Evolutionary conservation across 2,113 vertebrate genomes (phyloP).

Genomic region (Labrus mixtus): DNA sequence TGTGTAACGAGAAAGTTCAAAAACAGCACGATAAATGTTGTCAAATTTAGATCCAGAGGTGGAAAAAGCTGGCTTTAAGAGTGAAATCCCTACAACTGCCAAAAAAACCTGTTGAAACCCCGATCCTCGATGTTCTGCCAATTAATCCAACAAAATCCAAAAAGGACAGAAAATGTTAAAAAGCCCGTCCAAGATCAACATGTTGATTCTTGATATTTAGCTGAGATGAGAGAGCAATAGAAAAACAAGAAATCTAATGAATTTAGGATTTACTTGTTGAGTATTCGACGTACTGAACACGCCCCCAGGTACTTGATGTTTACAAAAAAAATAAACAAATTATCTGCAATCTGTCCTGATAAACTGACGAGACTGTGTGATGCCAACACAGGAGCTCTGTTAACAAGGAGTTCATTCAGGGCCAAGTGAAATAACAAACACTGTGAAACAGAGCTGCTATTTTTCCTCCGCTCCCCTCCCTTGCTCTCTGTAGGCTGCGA

Average conservation of each 20-base stretch:
- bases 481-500: constrained; percentile 41
- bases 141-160: not conserved
- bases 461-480: constrained; percentile 52
- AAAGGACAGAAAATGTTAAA: not conserved
- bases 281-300: not conserved
- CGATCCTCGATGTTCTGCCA: not conserved
- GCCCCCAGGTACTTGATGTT: not conserved
- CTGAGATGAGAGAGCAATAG: too few species aligned
- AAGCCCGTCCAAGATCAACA: too few species aligned
- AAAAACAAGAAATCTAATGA: too few species aligned
- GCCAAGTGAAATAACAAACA: constrained; percentile 21
- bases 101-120: not conserved
- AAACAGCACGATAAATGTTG: too few species aligned
- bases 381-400: constrained; percentile 15
- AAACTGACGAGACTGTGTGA: constrained; percentile 12
- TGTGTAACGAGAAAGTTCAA: not conserved
- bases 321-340: not conserved
- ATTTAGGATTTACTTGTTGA: too few species aligned
- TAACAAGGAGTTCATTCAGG: constrained; percentile 65
- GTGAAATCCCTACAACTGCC: not conserved
- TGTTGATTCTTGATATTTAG: not conserved
- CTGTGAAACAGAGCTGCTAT: constrained; percentile 51
- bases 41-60: not conserved
- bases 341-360: not conserved
- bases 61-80: not conserved